phyloP scores from a whole-genome alignment of 2,113 vertebrate species.

The Furnarius figulus region DNA sequence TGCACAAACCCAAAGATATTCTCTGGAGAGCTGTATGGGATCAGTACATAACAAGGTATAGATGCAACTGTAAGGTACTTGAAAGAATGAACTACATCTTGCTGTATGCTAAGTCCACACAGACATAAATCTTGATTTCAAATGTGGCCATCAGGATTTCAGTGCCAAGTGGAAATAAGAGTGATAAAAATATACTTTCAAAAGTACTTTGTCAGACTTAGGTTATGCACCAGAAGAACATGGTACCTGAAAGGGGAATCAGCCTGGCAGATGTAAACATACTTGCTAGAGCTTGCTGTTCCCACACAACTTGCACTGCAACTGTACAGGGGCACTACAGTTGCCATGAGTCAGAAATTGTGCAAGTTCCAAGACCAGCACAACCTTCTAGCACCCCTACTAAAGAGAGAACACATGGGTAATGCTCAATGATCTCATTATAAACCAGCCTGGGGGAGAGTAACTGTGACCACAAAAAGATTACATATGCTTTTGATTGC shows the following conservation, averaged over 20 bases:
- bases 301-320: background rate
- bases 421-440: background rate
- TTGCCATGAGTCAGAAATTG: background rate
- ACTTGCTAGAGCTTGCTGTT: background rate
- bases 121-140: constrained; percentile 5
- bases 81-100: background rate
- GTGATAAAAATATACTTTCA: background rate
- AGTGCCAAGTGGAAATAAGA: background rate
- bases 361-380: background rate
- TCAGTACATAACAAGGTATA: background rate
- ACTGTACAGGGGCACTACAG: background rate
- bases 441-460: background rate
- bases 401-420: background rate
- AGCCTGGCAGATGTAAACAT: background rate
- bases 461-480: background rate
- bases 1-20: background rate
- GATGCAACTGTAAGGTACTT: background rate
- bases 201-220: background rate
- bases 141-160: background rate
- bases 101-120: background rate
- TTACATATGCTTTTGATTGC: background rate
- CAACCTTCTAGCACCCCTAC: background rate
- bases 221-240: background rate
- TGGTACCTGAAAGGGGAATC: background rate
- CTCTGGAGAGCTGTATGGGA: background rate